Base-by-base conservation (phyloP, 2,797 vertebrate genomes). In the Rhinichthys osculus region DNA sequence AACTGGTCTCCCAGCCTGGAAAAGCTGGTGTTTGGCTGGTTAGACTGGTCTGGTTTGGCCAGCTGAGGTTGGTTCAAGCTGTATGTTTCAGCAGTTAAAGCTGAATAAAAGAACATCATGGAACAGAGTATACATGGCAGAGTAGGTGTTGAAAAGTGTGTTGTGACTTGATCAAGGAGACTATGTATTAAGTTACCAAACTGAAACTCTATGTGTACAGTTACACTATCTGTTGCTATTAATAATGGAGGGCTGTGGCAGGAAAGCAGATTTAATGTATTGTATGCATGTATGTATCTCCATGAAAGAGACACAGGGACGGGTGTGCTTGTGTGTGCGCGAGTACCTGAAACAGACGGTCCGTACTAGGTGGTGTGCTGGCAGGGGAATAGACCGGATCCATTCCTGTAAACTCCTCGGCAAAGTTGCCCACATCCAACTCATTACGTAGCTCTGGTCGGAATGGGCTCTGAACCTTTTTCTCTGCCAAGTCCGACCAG, bases 321-420 rank as follows among this genome's bases (percentile, higher is more conserved):
- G 33, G 27, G 38, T 42, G 72, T 38, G 52, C 27, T 27, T 50
- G 50, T 14, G 66, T 73, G 21, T 0, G 10, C 0, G 42, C 1
- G 33, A 64, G 27, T 83, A 97, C 97, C 95, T 98, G 95, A 91
- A 98, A 98, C 78, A 98, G 92, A 3, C 96, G 96, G 81, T 96
- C 96, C 7, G 96, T 96, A 91, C 96, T 97, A 8, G 96, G 95
- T 3, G 97, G 97, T 0, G 97, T 97, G 87, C 95, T 96, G 0
- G 97, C 95, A 0, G 97, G 97, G 6, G 97, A 98, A 91, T 98
- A 98, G 44, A 98, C 96, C 0, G 97, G 97, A 54, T 98, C 97
- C 95, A 98, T 96, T 78, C 96, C 96, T 0, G 97, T 98, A 90
- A 98, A 98, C 89, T 98, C 97, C 87, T 98, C 97, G 0, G 97